Percentiles rank a stretch among this genome's conserved stretches.
Evolutionary conservation across 1,140 invertebrate genomes (phyloP).

Genomic region (Drosophila lacertosa): DNA sequence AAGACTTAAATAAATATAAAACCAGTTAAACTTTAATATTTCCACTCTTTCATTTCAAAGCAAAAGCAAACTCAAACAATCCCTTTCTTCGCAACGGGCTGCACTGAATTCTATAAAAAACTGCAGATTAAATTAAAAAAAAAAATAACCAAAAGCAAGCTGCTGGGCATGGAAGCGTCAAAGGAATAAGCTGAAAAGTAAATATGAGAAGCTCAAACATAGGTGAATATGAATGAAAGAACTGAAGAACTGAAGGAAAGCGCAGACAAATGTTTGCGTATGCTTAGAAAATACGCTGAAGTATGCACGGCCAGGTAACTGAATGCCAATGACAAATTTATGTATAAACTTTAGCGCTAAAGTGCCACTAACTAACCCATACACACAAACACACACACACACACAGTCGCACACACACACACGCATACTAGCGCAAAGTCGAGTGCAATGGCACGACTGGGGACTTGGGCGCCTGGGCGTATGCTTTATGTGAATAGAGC

Average conservation of each 20-base stretch:
- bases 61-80: too few relatives aligned
- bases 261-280: slow-evolving; percentile 45
- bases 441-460: slow-evolving; percentile 72
- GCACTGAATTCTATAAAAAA: not conserved
- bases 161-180: slow-evolving; percentile 9
- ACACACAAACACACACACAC: slow-evolving; percentile 27
- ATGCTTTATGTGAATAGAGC: slow-evolving; percentile 65
- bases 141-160: slow-evolving; percentile 13
- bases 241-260: slow-evolving; percentile 20
- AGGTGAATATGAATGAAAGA: slow-evolving; percentile 24
- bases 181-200: slow-evolving; percentile 21
- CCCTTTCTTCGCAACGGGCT: too few relatives aligned
- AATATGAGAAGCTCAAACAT: slow-evolving; percentile 34
- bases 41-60: too few relatives aligned
- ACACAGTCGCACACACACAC: slow-evolving; percentile 10
- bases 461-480: slow-evolving; percentile 55
- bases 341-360: slow-evolving; percentile 79
- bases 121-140: slow-evolving; percentile 36
- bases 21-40: too few relatives aligned
- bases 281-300: slow-evolving; percentile 42
- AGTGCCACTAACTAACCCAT: slow-evolving; percentile 79
- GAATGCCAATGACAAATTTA: slow-evolving; percentile 82
- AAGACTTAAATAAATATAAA: not conserved
- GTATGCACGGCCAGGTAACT: slow-evolving; percentile 41
- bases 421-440: slow-evolving; percentile 12